Base-by-base conservation (phyloP, 2,888 invertebrate genomes). In the Xestia ashworthii region DNA sequence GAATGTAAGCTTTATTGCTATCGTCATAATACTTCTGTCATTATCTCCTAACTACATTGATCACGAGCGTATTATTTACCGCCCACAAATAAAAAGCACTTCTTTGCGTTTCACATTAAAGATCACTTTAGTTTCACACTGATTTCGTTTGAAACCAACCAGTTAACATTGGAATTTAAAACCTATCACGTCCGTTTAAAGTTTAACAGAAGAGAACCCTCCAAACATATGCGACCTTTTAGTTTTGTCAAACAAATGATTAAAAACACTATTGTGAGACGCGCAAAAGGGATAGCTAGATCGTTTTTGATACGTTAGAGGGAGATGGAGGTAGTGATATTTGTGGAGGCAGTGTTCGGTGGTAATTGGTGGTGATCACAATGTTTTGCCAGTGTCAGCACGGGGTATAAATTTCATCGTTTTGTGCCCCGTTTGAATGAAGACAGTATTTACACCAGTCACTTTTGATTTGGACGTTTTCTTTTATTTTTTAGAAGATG, bases 311-410 rank as follows among this genome's bases (percentile, higher is more conserved):
- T 71, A 44, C 2, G 79, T 74, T 60, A 79, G 85, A 92, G 71
- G 67, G 84, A 85, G 88, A 88, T 66, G 58, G 80, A 62, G 84
- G 50, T 88, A 86, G 74, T 77, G 88, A 91, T 94, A 93, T 94
- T 93, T 93, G 95, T 92, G 92, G 93, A 93, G 91, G 91, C 90
- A 92, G 92, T 91, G 92, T 94, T 94, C 94, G 92, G 90, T 92
- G 93, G 95, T 96, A 96, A 96, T 96, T 96, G 96, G 95, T 94
- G 95, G 94, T 95, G 95, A 96, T 96, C 95, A 95, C 89, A 92
- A 93, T 95, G 95, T 96, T 96, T 96, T 95, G 95, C 90, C 90
- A 89, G 93, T 95, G 96, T 96, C 96, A 96, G 96, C 96, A 92
- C 91, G 93, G 90, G 89, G 91, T 91, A 93, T 93, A 93, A 94